phyloP scores from a whole-genome alignment of 2,797 vertebrate species.

The Paedocypris micromegethes region DNA sequence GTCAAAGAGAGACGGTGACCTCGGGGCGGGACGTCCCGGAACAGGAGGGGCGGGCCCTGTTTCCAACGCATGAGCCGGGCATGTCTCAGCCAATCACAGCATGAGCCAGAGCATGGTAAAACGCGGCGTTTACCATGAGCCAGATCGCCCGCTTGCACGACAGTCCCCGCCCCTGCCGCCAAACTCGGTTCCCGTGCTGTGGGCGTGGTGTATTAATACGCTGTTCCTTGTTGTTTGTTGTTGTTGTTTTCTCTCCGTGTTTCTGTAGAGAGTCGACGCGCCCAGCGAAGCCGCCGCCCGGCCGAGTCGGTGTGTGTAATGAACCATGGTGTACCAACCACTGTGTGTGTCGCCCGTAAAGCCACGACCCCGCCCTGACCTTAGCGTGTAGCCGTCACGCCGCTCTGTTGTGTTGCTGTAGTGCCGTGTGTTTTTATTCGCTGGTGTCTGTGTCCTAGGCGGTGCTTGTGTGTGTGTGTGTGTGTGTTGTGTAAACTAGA shows the following conservation, averaged over 20 bases:
- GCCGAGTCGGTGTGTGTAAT: slow-evolving; percentile 82
- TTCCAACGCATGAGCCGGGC: slow-evolving; percentile 29
- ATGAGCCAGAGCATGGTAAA: slow-evolving; percentile 65
- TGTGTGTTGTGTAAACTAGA: slow-evolving; percentile 61
- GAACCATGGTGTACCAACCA: slow-evolving; percentile 82
- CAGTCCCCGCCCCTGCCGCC: slow-evolving; percentile 44
- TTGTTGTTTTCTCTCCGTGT: slow-evolving; percentile 72
- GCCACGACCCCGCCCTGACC: slow-evolving; percentile 75
- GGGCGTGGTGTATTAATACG: slow-evolving; percentile 83
- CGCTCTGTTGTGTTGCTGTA: slow-evolving; percentile 72
- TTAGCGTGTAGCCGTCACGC: slow-evolving; percentile 70
- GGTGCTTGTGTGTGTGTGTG: slow-evolving; percentile 60
- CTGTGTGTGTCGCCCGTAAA: slow-evolving; percentile 79
- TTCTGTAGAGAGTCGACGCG: slow-evolving; percentile 77
- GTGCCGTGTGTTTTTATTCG: slow-evolving; percentile 51
- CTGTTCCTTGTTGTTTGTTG: slow-evolving; percentile 76
- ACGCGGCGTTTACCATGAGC: slow-evolving; percentile 64
- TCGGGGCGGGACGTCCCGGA: slow-evolving; percentile 27
- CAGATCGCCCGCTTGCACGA: slow-evolving; percentile 43
- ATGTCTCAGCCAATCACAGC: slow-evolving; percentile 29
- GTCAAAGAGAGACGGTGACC: slow-evolving; percentile 54
- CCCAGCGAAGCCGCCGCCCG: slow-evolving; percentile 76
- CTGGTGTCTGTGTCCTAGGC: slow-evolving; percentile 69
- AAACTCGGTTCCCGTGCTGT: slow-evolving; percentile 56
- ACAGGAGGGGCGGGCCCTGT: slow-evolving; percentile 43